phyloP scores from a whole-genome alignment of 1,140 invertebrate species.

The Cryptotermes secundus region DNA sequence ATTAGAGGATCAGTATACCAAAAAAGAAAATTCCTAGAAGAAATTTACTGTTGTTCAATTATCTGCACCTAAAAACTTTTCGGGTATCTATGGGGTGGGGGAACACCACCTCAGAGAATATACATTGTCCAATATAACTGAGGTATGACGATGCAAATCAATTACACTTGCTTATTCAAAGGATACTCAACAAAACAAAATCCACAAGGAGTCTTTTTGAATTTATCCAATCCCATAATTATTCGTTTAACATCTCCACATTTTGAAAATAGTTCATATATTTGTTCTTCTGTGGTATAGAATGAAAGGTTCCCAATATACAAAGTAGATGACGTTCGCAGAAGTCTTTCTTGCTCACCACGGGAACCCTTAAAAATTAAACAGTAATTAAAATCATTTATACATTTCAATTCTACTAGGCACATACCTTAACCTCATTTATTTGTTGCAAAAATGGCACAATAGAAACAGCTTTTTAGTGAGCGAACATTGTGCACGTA shows the following conservation, averaged over 20 bases:
- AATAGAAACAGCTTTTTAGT: too few species aligned
- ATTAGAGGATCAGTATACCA: too few species aligned
- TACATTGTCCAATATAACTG: too few species aligned
- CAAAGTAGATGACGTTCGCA: constrained; percentile 77
- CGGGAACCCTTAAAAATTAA: constrained; percentile 75
- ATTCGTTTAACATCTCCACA: constrained; percentile 96
- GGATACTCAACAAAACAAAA: constrained; percentile 97
- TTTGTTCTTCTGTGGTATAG: constrained; percentile 98
- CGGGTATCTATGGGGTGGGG: too few species aligned
- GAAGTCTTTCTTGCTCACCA: constrained; percentile 83
- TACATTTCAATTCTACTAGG: neutral
- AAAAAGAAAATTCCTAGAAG: too few species aligned
- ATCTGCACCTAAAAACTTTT: too few species aligned
- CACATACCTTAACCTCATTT: neutral
- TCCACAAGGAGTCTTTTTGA: constrained; percentile 98
- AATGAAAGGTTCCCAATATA: constrained; percentile 99
- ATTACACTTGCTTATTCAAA: constrained; percentile 32
- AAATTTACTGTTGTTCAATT: too few species aligned
- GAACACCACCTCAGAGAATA: too few species aligned
- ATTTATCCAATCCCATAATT: constrained; percentile 98
- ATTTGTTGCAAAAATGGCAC: too few species aligned
- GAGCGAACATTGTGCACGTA: too few species aligned
- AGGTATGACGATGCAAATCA: too few species aligned
- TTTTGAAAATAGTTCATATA: constrained; percentile 94
- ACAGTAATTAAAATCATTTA: neutral